These are phyloP conservation scores for Dynastes hyllus DNA, from an alignment of 2,888 invertebrate genomes.

Conservation along the genomic window DNA sequence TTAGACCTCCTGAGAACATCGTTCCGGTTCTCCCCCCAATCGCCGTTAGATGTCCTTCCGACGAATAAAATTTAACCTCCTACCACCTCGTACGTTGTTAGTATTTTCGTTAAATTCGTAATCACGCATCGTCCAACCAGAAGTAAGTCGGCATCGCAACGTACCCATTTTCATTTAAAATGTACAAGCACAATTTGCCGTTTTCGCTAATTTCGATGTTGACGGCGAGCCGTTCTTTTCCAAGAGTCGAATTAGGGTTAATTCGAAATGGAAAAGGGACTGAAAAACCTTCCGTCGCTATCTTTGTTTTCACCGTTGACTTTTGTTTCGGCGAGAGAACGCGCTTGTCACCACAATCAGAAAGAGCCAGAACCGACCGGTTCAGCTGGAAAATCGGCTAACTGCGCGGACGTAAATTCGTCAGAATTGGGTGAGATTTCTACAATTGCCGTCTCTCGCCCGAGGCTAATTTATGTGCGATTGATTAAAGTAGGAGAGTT, in stretches of 20 bases:
- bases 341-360: not conserved
- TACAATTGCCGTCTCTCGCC: conserved; percentile 27
- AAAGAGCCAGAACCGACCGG: not conserved
- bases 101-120: too few relatives aligned
- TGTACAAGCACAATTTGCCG: not conserved
- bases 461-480: conserved; percentile 41
- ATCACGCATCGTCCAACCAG: too few relatives aligned
- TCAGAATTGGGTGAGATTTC: conserved; percentile 44
- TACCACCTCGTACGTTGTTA: too few relatives aligned
- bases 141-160: too few relatives aligned
- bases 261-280: not conserved
- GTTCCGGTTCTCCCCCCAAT: too few relatives aligned
- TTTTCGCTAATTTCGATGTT: not conserved
- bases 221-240: not conserved
- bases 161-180: not conserved
- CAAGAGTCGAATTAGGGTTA: not conserved
- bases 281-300: not conserved
- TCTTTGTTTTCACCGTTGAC: not conserved
- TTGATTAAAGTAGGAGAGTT: conserved; percentile 44
- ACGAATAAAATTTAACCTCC: too few relatives aligned
- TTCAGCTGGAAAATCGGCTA: conserved; percentile 31
- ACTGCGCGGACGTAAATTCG: conserved; percentile 28
- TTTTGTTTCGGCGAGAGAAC: not conserved
- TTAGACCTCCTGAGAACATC: too few relatives aligned
- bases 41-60: too few relatives aligned